Evolutionary conservation across 1,140 invertebrate genomes (phyloP), one percentile per base, ranked within the genome.

Genomic region (Pentalonia nigronervosa): DNA sequence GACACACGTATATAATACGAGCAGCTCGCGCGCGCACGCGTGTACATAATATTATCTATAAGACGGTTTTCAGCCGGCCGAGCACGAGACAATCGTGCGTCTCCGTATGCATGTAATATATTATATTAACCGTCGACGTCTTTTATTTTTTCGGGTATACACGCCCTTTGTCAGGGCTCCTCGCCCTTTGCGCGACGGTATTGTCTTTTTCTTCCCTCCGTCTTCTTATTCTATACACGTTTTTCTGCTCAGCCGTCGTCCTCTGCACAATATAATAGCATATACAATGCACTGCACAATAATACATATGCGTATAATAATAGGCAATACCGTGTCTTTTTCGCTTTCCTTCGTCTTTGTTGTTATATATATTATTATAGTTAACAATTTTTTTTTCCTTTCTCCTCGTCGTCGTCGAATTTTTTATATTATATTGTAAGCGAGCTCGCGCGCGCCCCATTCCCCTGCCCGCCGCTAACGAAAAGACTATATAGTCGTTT

Each of bases 71-170:
- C 88, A 90, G 88, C 88, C 34, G 88, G 88, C 88, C 50, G 88
- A 90, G 88, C 88, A 90, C 88, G 88, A 90, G 88, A 90, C 88
- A 90, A 90, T 90, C 88, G 88, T 50, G n/a, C 25, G 45, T 45
- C 41, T 87, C 84, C 84, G 45, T 86, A 23, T 53, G 8, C 8
- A 48, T 7, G 23, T 20, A 50, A 50, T 50, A 50, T 83, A 83
- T 83, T 83, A 36, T 83, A 83, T 83, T 36, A 86, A 83, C 81
- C 36, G 81, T 41, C 23, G 41, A 41, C 41, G 83, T 87, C 84
- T 87, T 87, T 87, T 86, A 41, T 86, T 47, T 14, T 11, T 25
- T 30, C 83, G 83, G 41, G 83, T 41, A 45, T 6, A 50, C 83
- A 36, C 41, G 81, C 34, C 81, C 36, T 84, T 84, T 84, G 81